These are phyloP conservation scores for Sphaerodactylus townsendi DNA, from an alignment of 2,113 vertebrate species.

Conservation along the genomic window DNA sequence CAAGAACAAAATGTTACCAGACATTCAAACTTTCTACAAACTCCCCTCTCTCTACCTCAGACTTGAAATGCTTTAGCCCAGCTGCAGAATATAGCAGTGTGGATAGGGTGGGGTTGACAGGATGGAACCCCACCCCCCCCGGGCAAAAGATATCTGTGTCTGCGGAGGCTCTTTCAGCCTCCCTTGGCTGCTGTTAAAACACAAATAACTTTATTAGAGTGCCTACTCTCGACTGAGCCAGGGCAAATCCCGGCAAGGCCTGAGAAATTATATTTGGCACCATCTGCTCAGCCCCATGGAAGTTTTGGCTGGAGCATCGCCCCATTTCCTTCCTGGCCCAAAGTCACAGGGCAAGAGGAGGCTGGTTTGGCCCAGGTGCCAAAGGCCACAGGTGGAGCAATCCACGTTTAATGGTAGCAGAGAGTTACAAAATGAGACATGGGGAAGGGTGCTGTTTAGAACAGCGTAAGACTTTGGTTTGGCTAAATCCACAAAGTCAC, in stretches of 20 bases:
- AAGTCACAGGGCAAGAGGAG: neutral
- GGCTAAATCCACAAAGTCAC: neutral
- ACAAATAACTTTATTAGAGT: conserved; percentile 49
- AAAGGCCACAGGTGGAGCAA: neutral
- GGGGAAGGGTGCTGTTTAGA: conserved; percentile 17
- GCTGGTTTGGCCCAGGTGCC: neutral
- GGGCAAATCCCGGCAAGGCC: too few relatives aligned
- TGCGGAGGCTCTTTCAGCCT: too few relatives aligned
- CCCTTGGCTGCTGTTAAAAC: conserved; percentile 31
- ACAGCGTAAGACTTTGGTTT: conserved; percentile 4
- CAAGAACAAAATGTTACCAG: too few relatives aligned
- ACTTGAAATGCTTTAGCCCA: too few relatives aligned
- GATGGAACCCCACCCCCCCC: too few relatives aligned
- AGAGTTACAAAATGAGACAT: conserved; percentile 12
- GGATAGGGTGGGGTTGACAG: too few relatives aligned
- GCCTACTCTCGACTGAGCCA: conserved; percentile 26
- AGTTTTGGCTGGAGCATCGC: conserved; percentile 30
- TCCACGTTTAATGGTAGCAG: conserved; percentile 22
- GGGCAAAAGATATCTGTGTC: too few relatives aligned
- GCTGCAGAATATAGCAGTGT: too few relatives aligned
- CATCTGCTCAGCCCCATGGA: conserved; percentile 54
- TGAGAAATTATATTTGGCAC: too few relatives aligned
- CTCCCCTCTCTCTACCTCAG: too few relatives aligned
- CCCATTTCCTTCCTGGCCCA: neutral
- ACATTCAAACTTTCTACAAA: too few relatives aligned